These are phyloP conservation scores for Tanypteryx hageni DNA, from an alignment of 2,888 invertebrate genomes.

Conservation along the genomic window DNA sequence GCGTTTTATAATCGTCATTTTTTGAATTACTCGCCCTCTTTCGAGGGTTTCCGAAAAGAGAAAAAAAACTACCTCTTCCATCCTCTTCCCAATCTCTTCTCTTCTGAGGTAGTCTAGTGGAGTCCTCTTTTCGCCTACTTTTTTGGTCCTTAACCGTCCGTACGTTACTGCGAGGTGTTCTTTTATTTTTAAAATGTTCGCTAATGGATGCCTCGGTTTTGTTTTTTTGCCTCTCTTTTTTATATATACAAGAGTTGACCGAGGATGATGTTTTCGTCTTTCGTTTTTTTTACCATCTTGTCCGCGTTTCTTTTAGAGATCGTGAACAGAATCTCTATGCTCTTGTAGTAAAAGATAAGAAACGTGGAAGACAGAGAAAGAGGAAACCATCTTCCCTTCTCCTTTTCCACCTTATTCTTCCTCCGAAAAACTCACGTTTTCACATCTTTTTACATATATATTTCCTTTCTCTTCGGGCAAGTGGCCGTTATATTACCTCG, in stretches of 20 bases:
- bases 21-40: conserved; percentile 20
- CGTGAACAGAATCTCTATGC: not conserved
- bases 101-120: not conserved
- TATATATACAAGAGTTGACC: not conserved
- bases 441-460: not conserved
- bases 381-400: no score
- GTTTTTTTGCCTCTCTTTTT: not conserved
- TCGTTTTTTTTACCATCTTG: not conserved
- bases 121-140: not conserved
- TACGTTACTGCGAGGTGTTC: no score
- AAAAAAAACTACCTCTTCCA: not conserved
- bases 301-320: not conserved
- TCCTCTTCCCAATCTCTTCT: not conserved
- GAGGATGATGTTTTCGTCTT: not conserved
- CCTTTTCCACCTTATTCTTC: not conserved
- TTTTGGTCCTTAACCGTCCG: no score
- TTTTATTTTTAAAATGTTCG: no score
- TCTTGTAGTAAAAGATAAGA: not conserved
- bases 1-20: not conserved
- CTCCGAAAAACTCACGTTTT: not conserved
- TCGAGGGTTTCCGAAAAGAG: not conserved
- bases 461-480: not conserved
- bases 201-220: not conserved
- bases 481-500: no score
- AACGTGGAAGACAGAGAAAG: not conserved